A percentile compares a stretch with the other conserved stretches of the same genome.
Evolutionary conservation across 2,113 vertebrate species (phyloP).

Genomic region (Hydrolagus affinis): DNA sequence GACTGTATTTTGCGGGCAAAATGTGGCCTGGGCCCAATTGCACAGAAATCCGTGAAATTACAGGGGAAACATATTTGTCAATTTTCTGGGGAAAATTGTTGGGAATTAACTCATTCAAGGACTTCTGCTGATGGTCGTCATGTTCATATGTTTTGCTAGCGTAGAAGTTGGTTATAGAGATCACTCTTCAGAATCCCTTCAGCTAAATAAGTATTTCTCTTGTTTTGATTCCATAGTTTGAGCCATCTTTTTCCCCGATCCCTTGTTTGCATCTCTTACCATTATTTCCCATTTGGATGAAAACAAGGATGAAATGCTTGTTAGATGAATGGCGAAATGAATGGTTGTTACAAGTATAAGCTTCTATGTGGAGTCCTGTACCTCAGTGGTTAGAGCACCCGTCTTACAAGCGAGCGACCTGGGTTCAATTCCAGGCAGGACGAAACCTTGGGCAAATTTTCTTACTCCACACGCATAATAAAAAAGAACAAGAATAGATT

Average conservation of each 20-base stretch:
- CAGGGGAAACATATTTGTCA: neutral
- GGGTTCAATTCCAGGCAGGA: too few species aligned
- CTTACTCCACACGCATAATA: too few species aligned
- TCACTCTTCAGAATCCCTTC: neutral
- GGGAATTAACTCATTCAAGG: neutral
- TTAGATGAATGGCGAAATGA: neutral
- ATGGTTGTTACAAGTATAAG: neutral
- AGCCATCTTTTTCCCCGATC: neutral
- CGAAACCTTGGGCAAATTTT: too few species aligned
- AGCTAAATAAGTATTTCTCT: neutral
- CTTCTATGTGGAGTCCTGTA: too few species aligned
- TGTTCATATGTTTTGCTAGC: neutral
- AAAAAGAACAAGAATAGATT: too few species aligned
- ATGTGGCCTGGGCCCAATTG: too few species aligned
- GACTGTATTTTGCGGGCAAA: too few species aligned
- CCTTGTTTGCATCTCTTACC: neutral
- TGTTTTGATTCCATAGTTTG: neutral
- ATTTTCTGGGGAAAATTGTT: too few species aligned
- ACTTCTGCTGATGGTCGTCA: neutral
- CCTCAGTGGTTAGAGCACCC: too few species aligned
- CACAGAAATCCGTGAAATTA: neutral
- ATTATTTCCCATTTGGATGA: neutral
- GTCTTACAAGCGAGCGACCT: too few species aligned
- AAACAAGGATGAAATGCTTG: neutral
- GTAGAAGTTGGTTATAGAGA: neutral